phyloP scores from a whole-genome alignment of 1,140 invertebrate genomes.

The Agrypnia vestita region DNA sequence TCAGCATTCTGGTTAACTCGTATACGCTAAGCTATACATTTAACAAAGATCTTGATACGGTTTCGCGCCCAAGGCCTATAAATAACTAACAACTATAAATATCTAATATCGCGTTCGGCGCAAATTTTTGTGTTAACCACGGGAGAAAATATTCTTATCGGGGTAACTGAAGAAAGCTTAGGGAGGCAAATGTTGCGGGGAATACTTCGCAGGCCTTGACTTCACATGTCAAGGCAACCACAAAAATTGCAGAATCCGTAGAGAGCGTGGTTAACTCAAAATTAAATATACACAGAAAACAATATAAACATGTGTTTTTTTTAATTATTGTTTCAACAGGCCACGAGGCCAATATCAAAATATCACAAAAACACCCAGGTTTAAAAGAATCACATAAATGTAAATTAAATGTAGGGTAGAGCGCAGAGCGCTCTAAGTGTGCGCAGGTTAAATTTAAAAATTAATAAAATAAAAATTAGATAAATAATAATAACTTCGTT shows the following conservation, averaged over 20 bases:
- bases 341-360: too few relatives aligned
- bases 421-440: too few relatives aligned
- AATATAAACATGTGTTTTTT: too few relatives aligned
- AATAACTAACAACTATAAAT: slow-evolving; percentile 17
- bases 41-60: background rate
- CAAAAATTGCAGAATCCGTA: background rate
- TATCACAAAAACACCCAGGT: too few relatives aligned
- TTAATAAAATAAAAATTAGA: too few relatives aligned
- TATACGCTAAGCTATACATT: background rate
- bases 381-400: too few relatives aligned
- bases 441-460: too few relatives aligned
- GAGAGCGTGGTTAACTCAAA: too few relatives aligned
- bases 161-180: background rate
- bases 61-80: background rate
- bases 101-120: background rate
- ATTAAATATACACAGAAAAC: too few relatives aligned
- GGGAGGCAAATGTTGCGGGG: background rate
- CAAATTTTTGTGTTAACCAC: background rate
- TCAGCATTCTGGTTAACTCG: background rate
- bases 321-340: too few relatives aligned
- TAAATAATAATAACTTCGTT: too few relatives aligned
- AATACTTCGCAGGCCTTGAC: background rate
- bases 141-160: slow-evolving; percentile 1
- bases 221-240: background rate
- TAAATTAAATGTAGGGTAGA: too few relatives aligned